Base-by-base conservation (phyloP, 2,888 invertebrate species). In the Kryphioiulus occultus region DNA sequence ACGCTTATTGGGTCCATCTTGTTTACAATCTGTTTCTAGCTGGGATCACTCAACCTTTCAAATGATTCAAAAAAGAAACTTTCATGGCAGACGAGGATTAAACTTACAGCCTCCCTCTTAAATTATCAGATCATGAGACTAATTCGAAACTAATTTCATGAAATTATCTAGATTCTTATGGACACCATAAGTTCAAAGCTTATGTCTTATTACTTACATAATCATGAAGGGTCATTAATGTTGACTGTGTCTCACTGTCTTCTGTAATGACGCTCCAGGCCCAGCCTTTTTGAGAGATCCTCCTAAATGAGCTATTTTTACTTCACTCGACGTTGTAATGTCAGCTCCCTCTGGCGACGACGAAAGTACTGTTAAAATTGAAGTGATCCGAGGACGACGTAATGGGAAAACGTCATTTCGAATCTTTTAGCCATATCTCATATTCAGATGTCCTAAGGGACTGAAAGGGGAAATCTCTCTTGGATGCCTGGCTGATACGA, bases 391-490 rank as follows among this genome's bases (percentile, higher is more conserved):
- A 59, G 59, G 59, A 22, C n/a, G 22, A 59, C 17, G 59, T 59
- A 59, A 59, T 59, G n/a, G 59, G 59, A 59, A 59, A 59, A 59
- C 59, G 59, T 22, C 59, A 59, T 59, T 59, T 59, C 59, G n/a
- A 59, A 59, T 59, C 59, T 59, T 59, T 59, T 59, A 59, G 59
- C 59, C 19, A 59, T 59, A 59, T 59, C 59, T 59, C 22, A 59
- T 59, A 59, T 59, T 59, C n/a, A 22, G 22, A 59, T 59, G 59
- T 59, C 59, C 59, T 59, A n/a, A 59, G 59, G 59, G 59, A 59
- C 59, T 59, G 59, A 9, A 59, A 59, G 59, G 59, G 59, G 22
- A 59, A 59, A 59, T 22, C 59, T 59, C 59, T 59, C 59, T 19
- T 59, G n/a, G 59, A 59, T 59, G 59, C 22, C 59, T 59, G 7